A percentile compares a stretch with the other conserved stretches of the same genome.
These are phyloP conservation scores for Machaerirhynchus nigripectus DNA, from an alignment of 2,113 vertebrate genomes.

Conservation along the genomic window DNA sequence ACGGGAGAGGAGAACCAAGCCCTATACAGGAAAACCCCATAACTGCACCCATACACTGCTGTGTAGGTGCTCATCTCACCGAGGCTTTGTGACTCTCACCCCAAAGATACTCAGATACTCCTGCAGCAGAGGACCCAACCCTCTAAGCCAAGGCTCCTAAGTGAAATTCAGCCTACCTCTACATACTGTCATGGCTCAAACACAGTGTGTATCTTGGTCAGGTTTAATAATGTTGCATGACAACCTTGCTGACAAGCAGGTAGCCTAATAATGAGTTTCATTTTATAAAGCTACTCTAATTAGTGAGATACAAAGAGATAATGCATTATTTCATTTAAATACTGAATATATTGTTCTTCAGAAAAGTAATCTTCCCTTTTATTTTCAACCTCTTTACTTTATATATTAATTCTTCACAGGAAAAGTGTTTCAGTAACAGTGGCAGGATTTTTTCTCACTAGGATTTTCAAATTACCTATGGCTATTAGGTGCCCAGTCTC, in stretches of 20 bases:
- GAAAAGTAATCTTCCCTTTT: not conserved
- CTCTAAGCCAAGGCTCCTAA: not conserved
- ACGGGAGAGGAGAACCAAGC: not conserved
- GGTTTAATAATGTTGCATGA: not conserved
- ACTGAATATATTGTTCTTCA: not conserved
- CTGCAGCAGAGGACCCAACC: not conserved
- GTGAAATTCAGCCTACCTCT: not conserved
- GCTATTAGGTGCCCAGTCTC: not conserved
- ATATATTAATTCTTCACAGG: not conserved
- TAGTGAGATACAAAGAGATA: not conserved
- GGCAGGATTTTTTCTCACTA: not conserved
- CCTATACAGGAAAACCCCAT: rapidly evolving
- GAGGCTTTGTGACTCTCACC: not conserved
- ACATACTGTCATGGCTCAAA: not conserved
- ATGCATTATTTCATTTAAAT: not conserved
- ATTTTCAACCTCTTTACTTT: not conserved
- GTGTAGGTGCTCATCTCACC: not conserved
- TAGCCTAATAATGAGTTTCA: not conserved
- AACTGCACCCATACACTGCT: not conserved
- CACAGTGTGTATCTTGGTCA: not conserved
- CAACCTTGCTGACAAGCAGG: not conserved
- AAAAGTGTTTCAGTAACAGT: not conserved
- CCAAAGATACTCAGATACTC: not conserved
- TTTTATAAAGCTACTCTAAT: not conserved
- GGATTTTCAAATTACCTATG: not conserved